Conservation (phyloP, 2,797 vertebrate species). For the Darevskia nairensis region DNA sequence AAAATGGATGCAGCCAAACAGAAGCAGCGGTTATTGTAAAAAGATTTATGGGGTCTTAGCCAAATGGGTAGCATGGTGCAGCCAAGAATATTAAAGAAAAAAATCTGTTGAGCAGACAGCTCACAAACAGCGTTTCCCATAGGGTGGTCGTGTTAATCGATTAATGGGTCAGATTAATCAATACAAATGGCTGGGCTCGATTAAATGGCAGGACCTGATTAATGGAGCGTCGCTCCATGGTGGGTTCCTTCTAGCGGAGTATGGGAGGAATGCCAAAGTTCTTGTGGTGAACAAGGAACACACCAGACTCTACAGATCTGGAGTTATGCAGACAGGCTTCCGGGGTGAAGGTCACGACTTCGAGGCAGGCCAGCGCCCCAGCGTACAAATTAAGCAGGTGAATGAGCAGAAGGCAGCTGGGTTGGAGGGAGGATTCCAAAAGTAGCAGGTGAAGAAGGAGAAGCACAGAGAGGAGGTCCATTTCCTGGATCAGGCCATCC, state of each 20-base stretch:
- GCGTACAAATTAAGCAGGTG: conserved; percentile 70
- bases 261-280: neutral
- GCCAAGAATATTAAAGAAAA: conserved; percentile 70
- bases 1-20: conserved; percentile 37
- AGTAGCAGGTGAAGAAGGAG: conserved; percentile 85
- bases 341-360: neutral
- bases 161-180: neutral
- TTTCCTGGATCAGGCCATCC: conserved; percentile 85
- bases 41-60: conserved; percentile 59
- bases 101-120: conserved; percentile 69
- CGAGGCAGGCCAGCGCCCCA: no score
- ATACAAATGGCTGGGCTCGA: neutral
- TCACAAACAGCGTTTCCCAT: conserved; percentile 63
- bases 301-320: neutral
- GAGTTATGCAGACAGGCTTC: neutral
- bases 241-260: neutral
- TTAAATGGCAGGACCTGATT: neutral
- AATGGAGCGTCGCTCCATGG: neutral
- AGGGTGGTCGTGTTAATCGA: neutral
- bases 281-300: neutral
- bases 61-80: conserved; percentile 62
- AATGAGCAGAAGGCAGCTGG: conserved; percentile 84
- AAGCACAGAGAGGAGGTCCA: conserved; percentile 86
- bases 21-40: conserved; percentile 62
- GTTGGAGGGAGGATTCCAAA: conserved; percentile 81